Evolutionary conservation across 2,797 vertebrate species (phyloP).

Genomic region (Paramormyrops hopkinsi): DNA sequence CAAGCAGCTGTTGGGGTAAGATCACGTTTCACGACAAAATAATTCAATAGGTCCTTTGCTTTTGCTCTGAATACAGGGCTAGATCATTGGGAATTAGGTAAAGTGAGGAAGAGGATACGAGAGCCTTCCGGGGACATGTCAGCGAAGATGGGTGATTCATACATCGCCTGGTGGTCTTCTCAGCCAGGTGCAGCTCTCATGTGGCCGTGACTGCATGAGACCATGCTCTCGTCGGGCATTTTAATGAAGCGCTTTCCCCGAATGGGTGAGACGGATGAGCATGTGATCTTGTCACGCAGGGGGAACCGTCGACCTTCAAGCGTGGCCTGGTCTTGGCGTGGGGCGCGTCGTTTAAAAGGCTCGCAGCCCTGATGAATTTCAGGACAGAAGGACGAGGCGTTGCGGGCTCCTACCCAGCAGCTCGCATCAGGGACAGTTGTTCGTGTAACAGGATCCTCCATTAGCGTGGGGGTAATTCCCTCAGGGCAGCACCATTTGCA

Average conservation of each 20-base stretch:
- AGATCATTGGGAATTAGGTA: not conserved
- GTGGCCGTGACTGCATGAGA: not conserved
- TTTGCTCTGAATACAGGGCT: not conserved
- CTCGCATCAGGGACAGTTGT: not conserved
- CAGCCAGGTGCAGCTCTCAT: not conserved
- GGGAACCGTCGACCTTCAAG: not conserved
- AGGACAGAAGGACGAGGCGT: not conserved
- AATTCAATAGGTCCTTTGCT: not conserved
- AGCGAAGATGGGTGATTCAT: not conserved
- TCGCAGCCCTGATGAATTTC: not conserved
- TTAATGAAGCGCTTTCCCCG: not conserved
- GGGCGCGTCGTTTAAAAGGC: not conserved
- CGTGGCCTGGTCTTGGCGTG: not conserved
- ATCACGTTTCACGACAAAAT: not conserved
- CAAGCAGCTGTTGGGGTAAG: not conserved
- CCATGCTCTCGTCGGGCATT: not conserved
- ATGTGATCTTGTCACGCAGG: not conserved
- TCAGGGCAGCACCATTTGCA: not conserved
- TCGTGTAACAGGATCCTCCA: not conserved
- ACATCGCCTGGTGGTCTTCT: not conserved
- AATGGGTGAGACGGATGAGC: not conserved
- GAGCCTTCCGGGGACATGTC: not conserved
- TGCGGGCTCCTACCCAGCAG: not conserved
- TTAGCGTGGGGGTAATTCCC: not conserved
- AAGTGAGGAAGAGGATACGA: not conserved